Conservation (phyloP, 2,797 vertebrate species). For the Acipenser ruthenus region DNA sequence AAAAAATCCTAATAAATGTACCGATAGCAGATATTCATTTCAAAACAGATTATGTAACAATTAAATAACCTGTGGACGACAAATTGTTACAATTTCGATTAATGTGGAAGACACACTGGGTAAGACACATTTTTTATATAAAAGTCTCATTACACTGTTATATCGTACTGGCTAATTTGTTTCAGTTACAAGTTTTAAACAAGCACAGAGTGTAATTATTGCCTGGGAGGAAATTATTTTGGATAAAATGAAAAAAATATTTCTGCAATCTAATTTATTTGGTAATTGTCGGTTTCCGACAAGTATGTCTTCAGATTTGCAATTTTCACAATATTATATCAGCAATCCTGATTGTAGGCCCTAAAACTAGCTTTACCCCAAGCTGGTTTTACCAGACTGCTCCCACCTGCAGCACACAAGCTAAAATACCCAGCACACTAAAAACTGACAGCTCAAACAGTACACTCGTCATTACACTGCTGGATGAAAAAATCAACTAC, state of each 20-base stretch:
- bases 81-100: too few relatives aligned
- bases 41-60: too few relatives aligned
- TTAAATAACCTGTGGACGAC: too few relatives aligned
- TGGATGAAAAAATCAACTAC: conserved; percentile 24
- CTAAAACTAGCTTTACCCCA: conserved; percentile 20
- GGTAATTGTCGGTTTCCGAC: conserved; percentile 24
- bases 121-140: too few relatives aligned
- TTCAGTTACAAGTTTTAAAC: conserved; percentile 26
- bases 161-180: conserved; percentile 21
- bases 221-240: conserved; percentile 21
- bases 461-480: conserved; percentile 29
- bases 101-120: too few relatives aligned
- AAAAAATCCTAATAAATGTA: too few relatives aligned
- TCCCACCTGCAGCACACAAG: conserved; percentile 41
- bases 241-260: conserved; percentile 24
- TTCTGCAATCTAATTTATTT: conserved; percentile 26
- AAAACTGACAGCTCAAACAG: conserved; percentile 28
- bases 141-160: too few relatives aligned
- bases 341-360: conserved; percentile 29
- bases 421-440: conserved; percentile 26
- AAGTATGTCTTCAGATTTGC: conserved; percentile 10
- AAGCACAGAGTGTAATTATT: conserved; percentile 30
- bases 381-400: conserved; percentile 29
- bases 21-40: too few relatives aligned
- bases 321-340: conserved; percentile 34